These are phyloP conservation scores for Plagiodera versicolora DNA, from an alignment of 2,888 invertebrate species.

Conservation along the genomic window DNA sequence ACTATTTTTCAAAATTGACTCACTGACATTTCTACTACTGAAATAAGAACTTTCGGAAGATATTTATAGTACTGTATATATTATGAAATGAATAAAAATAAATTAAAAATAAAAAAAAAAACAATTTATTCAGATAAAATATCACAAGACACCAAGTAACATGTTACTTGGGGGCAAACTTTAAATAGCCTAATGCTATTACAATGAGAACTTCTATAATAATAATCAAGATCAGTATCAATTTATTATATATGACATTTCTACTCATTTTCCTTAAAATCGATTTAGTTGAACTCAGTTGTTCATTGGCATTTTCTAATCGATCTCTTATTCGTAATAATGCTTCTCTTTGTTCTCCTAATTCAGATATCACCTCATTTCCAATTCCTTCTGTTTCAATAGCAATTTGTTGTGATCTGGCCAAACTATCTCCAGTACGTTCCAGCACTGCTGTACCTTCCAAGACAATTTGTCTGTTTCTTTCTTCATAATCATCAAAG, in stretches of 20 bases:
- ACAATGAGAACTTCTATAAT: slow-evolving; percentile 70
- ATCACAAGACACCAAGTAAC: too few relatives aligned
- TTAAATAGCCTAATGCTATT: slow-evolving; percentile 63
- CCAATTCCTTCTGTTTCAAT: slow-evolving; percentile 81
- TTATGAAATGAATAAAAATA: too few relatives aligned
- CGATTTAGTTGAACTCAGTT: slow-evolving; percentile 65
- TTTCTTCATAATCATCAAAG: slow-evolving; percentile 57
- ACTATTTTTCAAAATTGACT: too few relatives aligned
- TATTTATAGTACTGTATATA: too few relatives aligned
- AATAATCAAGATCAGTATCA: slow-evolving; percentile 73
- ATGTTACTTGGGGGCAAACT: slow-evolving; percentile 58
- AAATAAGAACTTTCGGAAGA: too few relatives aligned
- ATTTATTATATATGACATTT: slow-evolving; percentile 74
- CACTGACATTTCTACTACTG: too few relatives aligned
- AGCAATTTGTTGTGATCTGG: slow-evolving; percentile 69
- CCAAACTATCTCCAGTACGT: slow-evolving; percentile 65
- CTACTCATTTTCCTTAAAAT: slow-evolving; percentile 69
- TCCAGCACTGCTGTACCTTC: slow-evolving; percentile 62
- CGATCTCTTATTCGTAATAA: slow-evolving; percentile 67
- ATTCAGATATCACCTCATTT: slow-evolving; percentile 73
- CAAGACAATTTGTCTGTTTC: slow-evolving; percentile 61
- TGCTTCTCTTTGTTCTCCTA: slow-evolving; percentile 75
- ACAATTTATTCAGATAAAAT: slow-evolving; percentile 21
- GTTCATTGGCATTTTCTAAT: slow-evolving; percentile 71
- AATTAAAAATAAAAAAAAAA: too few relatives aligned